Base-by-base conservation (phyloP, 1,140 invertebrate species). In the Halotydeus destructor region DNA sequence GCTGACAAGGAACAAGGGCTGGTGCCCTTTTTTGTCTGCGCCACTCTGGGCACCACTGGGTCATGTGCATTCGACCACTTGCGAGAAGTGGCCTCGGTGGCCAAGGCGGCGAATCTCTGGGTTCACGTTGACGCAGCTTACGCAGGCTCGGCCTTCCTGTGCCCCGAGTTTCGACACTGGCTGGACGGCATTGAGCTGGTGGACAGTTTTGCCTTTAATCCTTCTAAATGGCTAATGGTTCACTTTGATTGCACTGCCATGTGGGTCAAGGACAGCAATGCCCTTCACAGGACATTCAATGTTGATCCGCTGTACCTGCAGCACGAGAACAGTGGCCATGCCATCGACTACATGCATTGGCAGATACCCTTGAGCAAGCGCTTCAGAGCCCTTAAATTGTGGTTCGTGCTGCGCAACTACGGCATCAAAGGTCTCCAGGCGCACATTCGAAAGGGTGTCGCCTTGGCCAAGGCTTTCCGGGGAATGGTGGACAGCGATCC, bases 231-330 rank as follows among this genome's bases (percentile, higher is more conserved):
- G 85, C 66, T 96, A 66, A 58, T 93, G 42, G 78, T 91, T 0
- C 93, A 88, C 59, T 93, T 94, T 51, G 86, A 93, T 60, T 93
- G 86, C 55, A 91, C 85, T 1, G 72, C 82, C 0, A 75, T 91
- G 74, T 89, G 70, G 72, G 89, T 97, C 3, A 70, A 72, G 42
- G 81, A 89, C 57, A 66, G 79, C 41, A 76, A 84, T 45, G 72
- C 78, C 47, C 63, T 97, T 32, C 94, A 88, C 5, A 78, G 81
- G 39, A 88, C 91, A 0, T 63, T 97, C 43, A 81, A 89, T 8
- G 93, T 98, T 3, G 91, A 99, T 66, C 94, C 94, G 2, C 64
- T 99, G 3, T 99, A 99, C 60, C 70, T 99, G 9, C 85, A 97
- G 57, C 93, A 99, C 60, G 85, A 81, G 45, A 89, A 93, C 60